Conservation (phyloP, 2,113 vertebrate genomes). For the Acanthisitta chloris region DNA sequence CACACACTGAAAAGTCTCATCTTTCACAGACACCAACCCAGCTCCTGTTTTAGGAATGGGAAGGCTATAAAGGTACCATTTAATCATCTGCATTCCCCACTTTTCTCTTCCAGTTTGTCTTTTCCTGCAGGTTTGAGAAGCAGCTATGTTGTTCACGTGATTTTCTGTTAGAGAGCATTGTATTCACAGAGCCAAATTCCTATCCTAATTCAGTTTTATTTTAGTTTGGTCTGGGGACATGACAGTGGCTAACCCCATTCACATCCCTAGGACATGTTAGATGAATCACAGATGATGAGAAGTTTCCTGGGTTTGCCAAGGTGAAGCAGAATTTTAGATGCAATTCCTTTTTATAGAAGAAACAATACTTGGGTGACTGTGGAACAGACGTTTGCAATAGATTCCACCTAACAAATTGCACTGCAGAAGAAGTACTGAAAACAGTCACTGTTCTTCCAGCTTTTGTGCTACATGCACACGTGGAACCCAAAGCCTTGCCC, state of each 20-base stretch:
- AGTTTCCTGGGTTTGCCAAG: neutral
- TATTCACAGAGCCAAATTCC: neutral
- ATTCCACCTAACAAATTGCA: neutral
- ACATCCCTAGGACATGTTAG: neutral
- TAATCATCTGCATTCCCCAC: neutral
- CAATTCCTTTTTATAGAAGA: neutral
- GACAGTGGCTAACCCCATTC: neutral
- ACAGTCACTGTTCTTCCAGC: neutral
- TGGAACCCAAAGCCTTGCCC: neutral
- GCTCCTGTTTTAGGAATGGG: neutral
- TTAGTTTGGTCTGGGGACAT: neutral
- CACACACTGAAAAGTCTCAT: neutral
- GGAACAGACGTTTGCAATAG: neutral
- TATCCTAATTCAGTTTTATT: neutral
- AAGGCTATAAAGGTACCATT: neutral
- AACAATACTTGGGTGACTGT: neutral
- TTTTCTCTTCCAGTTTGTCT: neutral
- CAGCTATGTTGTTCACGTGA: neutral
- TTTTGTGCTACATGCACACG: neutral
- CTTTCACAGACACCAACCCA: neutral
- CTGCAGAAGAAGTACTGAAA: neutral
- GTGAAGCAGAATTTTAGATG: neutral
- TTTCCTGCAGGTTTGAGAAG: neutral
- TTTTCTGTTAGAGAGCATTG: neutral
- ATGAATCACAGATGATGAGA: neutral